Percentiles rank a stretch among this genome's conserved stretches.
Conservation (phyloP, 2,797 vertebrate genomes). For the Cyprinella venusta region DNA sequence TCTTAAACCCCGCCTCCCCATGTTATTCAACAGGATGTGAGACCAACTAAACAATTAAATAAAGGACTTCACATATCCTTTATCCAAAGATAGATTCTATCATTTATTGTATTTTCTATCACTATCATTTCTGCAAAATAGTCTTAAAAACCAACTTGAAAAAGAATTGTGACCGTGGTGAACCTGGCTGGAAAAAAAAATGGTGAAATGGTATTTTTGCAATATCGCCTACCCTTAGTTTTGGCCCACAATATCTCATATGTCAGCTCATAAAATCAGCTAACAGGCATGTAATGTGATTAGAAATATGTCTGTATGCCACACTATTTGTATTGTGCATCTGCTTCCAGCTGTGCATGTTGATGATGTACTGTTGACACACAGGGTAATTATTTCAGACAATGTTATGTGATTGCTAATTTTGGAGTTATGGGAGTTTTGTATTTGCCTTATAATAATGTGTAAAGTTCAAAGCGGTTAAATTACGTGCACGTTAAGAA, state of each 20-base stretch:
- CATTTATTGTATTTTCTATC: too few relatives aligned
- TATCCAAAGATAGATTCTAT: too few relatives aligned
- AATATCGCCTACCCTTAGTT: not conserved
- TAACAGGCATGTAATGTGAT: slow-evolving; percentile 52
- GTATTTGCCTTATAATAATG: not conserved
- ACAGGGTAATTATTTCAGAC: not conserved
- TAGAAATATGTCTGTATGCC: slow-evolving; percentile 7
- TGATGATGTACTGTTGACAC: not conserved
- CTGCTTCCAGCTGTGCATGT: slow-evolving; percentile 25
- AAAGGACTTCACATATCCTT: too few relatives aligned
- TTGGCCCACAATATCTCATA: slow-evolving; percentile 25
- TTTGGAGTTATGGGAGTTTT: slow-evolving; percentile 27
- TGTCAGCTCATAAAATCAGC: slow-evolving; percentile 54
- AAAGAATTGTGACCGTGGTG: not conserved
- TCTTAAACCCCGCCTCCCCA: too few relatives aligned
- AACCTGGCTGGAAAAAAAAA: too few relatives aligned
- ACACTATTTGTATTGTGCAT: not conserved
- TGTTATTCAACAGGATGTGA: too few relatives aligned
- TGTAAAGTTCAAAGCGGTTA: not conserved
- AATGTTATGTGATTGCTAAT: not conserved
- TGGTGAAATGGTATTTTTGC: not conserved
- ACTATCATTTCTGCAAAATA: too few relatives aligned
- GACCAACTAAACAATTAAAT: too few relatives aligned
- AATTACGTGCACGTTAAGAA: not conserved
- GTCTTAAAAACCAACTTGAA: not conserved